Evolutionary conservation across 2,797 vertebrate genomes (phyloP).

Genomic region (Myiotriccus ornatus): DNA sequence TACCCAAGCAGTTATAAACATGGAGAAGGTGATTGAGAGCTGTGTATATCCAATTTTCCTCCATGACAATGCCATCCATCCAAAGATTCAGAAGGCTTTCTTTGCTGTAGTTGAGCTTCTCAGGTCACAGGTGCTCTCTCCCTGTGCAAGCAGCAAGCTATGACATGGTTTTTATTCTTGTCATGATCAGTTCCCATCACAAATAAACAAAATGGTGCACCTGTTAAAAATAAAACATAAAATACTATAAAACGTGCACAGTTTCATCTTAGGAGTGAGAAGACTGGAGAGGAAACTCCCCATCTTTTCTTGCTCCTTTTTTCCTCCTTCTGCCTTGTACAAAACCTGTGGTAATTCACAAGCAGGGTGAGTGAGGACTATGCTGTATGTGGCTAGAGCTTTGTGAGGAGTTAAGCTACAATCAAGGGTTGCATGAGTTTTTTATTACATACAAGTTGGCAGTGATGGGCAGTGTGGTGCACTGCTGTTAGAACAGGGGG

Average conservation of each 20-base stretch:
- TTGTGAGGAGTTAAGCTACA: background rate
- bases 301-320: background rate
- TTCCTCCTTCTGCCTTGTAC: background rate
- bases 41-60: background rate
- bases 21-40: background rate
- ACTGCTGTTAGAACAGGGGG: background rate
- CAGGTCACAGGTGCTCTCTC: background rate
- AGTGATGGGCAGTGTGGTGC: background rate
- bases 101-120: background rate
- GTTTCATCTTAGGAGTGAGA: background rate
- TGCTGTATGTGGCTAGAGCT: background rate
- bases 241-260: background rate
- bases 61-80: background rate
- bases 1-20: background rate
- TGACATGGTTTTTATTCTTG: background rate
- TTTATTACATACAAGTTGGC: background rate
- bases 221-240: background rate
- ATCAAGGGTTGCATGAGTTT: background rate
- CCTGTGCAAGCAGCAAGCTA: background rate
- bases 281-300: background rate
- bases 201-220: background rate
- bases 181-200: background rate
- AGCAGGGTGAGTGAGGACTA: rapidly evolving
- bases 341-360: rapidly evolving
- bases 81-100: background rate